phyloP scores from a whole-genome alignment of 2,888 invertebrate genomes.

The Rhagium mordax region DNA sequence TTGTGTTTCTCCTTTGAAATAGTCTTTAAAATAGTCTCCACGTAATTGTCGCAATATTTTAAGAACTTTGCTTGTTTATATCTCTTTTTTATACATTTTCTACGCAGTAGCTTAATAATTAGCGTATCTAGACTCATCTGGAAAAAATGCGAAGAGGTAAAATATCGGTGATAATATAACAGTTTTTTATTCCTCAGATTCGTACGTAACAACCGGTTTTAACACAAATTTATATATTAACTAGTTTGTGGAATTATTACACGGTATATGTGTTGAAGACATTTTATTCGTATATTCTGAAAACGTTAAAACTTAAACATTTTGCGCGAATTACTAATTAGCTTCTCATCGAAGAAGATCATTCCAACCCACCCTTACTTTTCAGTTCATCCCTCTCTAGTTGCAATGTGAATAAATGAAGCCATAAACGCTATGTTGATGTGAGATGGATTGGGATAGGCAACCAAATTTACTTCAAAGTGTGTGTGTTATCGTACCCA shows the following conservation, averaged over 20 bases:
- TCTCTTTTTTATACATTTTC: neutral
- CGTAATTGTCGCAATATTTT: neutral
- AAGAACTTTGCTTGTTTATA: neutral
- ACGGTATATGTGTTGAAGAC: neutral
- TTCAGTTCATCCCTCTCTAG: too few relatives aligned
- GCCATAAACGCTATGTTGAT: too few relatives aligned
- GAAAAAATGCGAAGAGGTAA: neutral
- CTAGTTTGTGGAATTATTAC: neutral
- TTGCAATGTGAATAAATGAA: too few relatives aligned
- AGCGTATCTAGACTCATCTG: neutral
- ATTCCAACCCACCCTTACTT: too few relatives aligned
- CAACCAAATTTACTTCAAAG: too few relatives aligned
- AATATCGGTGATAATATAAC: neutral
- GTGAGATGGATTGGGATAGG: too few relatives aligned
- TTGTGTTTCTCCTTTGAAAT: neutral
- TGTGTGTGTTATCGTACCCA: too few relatives aligned
- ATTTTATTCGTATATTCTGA: neutral
- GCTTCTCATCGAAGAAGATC: too few relatives aligned
- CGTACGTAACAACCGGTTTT: neutral
- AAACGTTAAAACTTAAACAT: neutral
- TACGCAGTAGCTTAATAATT: neutral
- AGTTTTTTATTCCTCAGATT: neutral
- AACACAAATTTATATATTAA: neutral
- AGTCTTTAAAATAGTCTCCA: neutral
- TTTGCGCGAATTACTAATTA: too few relatives aligned